A percentile compares a stretch with the other conserved stretches of the same genome.
These are phyloP conservation scores for Cavia porcellus DNA, from an alignment of 2,113 vertebrate species.

Conservation along the genomic window DNA sequence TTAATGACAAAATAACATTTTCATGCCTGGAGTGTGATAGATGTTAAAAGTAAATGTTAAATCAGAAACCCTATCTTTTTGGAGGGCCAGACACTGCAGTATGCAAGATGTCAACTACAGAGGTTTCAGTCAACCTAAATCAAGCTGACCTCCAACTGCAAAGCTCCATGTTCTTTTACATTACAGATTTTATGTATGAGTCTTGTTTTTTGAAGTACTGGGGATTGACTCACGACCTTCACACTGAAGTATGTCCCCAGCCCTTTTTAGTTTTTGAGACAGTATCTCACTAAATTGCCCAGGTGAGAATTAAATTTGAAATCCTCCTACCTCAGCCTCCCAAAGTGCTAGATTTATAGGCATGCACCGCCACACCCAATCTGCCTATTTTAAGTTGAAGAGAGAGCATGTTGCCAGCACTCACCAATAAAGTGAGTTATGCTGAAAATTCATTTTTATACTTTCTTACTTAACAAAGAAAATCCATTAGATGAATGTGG, in stretches of 20 bases:
- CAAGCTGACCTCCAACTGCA: background rate
- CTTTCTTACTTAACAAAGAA: conserved; percentile 22
- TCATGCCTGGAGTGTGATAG: conserved; percentile 8
- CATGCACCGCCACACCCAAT: background rate
- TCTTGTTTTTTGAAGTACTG: background rate
- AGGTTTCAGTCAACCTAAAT: background rate
- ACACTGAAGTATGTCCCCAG: background rate
- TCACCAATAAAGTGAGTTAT: conserved; percentile 25
- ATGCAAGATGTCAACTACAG: background rate
- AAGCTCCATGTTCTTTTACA: conserved; percentile 30
- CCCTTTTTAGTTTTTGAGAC: background rate
- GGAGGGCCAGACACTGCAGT: background rate
- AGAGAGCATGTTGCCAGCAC: background rate
- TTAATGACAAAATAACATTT: conserved; percentile 26
- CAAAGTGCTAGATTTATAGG: background rate
- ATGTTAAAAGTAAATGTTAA: conserved; percentile 42
- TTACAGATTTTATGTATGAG: background rate
- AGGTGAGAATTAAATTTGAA: background rate
- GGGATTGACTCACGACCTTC: background rate
- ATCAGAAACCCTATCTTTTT: conserved; percentile 1
- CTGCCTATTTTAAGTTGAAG: background rate
- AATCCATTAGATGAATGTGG: background rate
- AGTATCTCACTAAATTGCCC: background rate
- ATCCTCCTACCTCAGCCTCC: background rate
- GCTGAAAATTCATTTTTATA: conserved; percentile 4